phyloP scores from a whole-genome alignment of 1,140 invertebrate species.

The Hyposmocoma kahamanoa region DNA sequence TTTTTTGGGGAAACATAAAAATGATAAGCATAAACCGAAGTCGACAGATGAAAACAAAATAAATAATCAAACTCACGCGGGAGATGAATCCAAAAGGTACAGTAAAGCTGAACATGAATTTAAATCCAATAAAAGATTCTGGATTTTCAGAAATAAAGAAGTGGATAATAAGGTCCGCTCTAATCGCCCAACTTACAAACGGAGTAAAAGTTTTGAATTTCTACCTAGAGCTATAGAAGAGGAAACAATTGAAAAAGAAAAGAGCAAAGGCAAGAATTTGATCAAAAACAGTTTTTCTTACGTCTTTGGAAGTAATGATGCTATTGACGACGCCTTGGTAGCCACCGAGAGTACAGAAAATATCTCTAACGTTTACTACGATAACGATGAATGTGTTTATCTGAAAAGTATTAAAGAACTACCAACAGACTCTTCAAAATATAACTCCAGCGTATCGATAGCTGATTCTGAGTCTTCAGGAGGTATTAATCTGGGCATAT shows the following conservation, averaged over 20 bases:
- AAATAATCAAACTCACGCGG: conserved; percentile 8
- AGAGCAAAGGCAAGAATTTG: conserved; percentile 5
- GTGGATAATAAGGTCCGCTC: conserved; percentile 33
- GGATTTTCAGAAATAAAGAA: conserved; percentile 56
- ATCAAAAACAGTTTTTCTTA: conserved; percentile 39
- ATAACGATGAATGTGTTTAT: conserved; percentile 46
- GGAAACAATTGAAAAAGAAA: conserved; percentile 19
- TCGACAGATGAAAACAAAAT: conserved; percentile 40
- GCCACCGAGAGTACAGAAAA: conserved; percentile 49
- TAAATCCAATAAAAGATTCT: conserved; percentile 52
- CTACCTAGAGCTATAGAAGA: conserved; percentile 48
- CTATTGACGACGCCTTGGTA: conserved; percentile 35
- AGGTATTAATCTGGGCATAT: conserved; percentile 39
- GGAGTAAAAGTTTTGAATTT: conserved; percentile 67
- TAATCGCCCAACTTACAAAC: conserved; percentile 48
- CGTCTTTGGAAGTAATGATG: conserved; percentile 45
- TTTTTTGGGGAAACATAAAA: conserved; percentile 52
- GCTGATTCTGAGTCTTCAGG: conserved; percentile 37
- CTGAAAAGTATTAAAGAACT: conserved; percentile 54
- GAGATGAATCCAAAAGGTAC: conserved; percentile 11
- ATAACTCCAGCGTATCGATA: conserved; percentile 42
- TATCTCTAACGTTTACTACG: conserved; percentile 45
- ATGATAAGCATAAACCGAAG: conserved; percentile 33
- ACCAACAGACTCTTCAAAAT: conserved; percentile 36
- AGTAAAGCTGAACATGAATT: conserved; percentile 30